Evolutionary conservation across 2,888 invertebrate species (phyloP), one percentile per base, ranked within the genome.

Genomic region (Drosophila mettleri): DNA sequence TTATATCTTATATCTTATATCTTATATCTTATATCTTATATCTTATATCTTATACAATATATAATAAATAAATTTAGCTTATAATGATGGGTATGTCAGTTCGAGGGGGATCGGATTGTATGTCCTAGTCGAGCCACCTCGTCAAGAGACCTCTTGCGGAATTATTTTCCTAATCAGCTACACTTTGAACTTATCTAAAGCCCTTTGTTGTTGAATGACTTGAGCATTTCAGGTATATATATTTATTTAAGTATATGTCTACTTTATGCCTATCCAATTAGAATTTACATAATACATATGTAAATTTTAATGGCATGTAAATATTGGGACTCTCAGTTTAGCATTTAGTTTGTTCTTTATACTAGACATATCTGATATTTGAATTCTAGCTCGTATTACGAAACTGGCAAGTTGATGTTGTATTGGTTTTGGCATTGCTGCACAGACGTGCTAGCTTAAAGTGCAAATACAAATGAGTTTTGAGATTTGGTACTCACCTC

Each of bases 401-500:
- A n/a, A n/a, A n/a, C n/a, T n/a, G n/a, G n/a, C n/a, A n/a, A n/a
- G n/a, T n/a, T n/a, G n/a, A n/a, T n/a, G n/a, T n/a, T n/a, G 34
- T 34, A 34, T 34, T 34, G 14, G n/a, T n/a, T 34, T 38, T 7
- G 20, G 20, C 3, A 12, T 14, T 22, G 14, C 2, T 14, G 2
- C 3, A 22, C 20, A 22, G 3, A 12, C 20, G 10, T n/a, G 4
- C n/a, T 24, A 12, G 16, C 7, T 27, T 24, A 2, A 29, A 29
- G 6, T 18, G 29, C 27, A 43, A 16, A 46, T 29, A 16, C 9
- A 4, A 27, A 10, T n/a, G 4, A 27, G 14, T 5, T 27, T 43
- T 16, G 16, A 43, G 1, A 24, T 16, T 27, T 27, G 45, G 27
- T 0, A 46, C 78, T 65, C 54, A 91, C 92, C 85, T 91, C 90